Evolutionary conservation across 1,140 invertebrate genomes (phyloP).

Genomic region (Cyclargus thomasi): DNA sequence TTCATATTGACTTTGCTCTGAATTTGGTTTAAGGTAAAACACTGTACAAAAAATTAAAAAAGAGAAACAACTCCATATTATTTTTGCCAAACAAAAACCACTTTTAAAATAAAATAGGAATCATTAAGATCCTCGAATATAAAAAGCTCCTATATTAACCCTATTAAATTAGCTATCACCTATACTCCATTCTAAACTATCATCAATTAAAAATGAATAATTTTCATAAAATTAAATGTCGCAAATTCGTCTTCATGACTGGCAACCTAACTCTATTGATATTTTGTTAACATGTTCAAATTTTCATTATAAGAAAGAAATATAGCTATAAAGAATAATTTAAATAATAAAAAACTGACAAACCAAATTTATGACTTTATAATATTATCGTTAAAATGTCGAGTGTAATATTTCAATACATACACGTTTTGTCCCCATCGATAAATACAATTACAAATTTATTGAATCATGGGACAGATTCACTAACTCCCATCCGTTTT

Average conservation of each 20-base stretch:
- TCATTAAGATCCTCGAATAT: slow-evolving; percentile 41
- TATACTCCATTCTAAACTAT: slow-evolving; percentile 64
- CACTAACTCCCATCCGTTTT: background rate
- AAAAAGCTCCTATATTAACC: slow-evolving; percentile 59
- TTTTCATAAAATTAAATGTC: slow-evolving; percentile 35
- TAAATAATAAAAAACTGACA: too few species aligned
- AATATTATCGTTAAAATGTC: background rate
- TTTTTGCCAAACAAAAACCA: slow-evolving; percentile 26
- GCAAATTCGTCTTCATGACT: slow-evolving; percentile 7
- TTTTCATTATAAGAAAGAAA: too few species aligned
- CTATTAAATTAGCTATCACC: slow-evolving; percentile 68
- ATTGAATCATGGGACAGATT: background rate
- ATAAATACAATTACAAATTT: background rate
- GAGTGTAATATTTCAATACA: too few species aligned
- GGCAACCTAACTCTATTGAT: background rate
- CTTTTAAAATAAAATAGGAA: slow-evolving; percentile 34
- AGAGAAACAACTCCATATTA: slow-evolving; percentile 20
- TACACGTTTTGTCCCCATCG: too few species aligned
- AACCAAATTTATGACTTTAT: background rate
- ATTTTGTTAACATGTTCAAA: too few species aligned
- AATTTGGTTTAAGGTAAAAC: slow-evolving; percentile 13
- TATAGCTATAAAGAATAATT: too few species aligned
- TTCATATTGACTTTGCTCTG: background rate
- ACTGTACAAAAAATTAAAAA: slow-evolving; percentile 13
- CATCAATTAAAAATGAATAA: slow-evolving; percentile 57